These are phyloP conservation scores for Zoanthus sociatus DNA, from an alignment of 92 coral and sea anemone species.

Conservation along the genomic window DNA sequence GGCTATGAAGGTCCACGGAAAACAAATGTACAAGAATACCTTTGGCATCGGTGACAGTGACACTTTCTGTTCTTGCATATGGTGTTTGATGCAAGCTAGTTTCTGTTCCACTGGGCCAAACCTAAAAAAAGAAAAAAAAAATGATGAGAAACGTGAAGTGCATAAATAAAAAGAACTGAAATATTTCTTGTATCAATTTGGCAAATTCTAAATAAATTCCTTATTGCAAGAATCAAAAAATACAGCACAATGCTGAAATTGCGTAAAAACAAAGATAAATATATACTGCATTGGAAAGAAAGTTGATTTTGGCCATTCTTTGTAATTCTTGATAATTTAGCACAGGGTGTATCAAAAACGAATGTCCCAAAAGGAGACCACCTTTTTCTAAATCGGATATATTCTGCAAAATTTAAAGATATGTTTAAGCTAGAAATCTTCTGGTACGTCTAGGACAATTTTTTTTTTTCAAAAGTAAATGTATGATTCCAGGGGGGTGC, in stretches of 20 bases:
- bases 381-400: too few species aligned
- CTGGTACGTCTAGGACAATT: too few species aligned
- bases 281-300: background rate
- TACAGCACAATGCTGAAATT: background rate
- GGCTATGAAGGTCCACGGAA: too few species aligned
- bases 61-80: slow-evolving; percentile 85
- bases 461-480: too few species aligned
- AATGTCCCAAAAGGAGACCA: too few species aligned
- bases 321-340: too few species aligned
- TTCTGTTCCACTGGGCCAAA: slow-evolving; percentile 88
- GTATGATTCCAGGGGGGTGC: too few species aligned
- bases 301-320: background rate
- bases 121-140: slow-evolving; percentile 46
- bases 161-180: too few species aligned
- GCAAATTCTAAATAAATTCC: background rate
- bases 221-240: background rate
- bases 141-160: background rate
- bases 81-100: slow-evolving; percentile 83
- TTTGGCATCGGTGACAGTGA: slow-evolving; percentile 88
- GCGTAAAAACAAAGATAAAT: background rate
- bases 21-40: slow-evolving; percentile 42
- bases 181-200: too few species aligned
- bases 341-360: too few species aligned
- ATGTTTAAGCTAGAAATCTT: too few species aligned
- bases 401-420: too few species aligned